Base-by-base conservation (phyloP, 2,113 vertebrate genomes). In the Cyphomyrus plagiostoma region DNA sequence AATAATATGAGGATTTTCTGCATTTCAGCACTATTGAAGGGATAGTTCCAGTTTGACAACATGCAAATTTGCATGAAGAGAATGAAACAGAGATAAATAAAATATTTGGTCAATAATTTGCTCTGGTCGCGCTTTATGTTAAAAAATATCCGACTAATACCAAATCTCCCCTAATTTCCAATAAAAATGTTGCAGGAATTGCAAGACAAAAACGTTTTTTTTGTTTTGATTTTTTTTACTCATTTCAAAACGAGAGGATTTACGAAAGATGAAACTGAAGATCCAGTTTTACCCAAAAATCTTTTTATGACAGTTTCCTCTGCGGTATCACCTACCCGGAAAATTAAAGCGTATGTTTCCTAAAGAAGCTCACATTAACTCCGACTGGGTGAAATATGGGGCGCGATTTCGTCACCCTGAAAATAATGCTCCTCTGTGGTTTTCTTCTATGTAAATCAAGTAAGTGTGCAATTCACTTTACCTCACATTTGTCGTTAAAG, bases 361-460 rank as follows among this genome's bases (percentile, higher is more conserved):
- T 82, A 23, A 82, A 89, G 90, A 91, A 90, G 91, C 39, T 46
- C 39, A 26, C 88, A 91, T 89, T 89, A 86, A 89, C 77, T 8
- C 1, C 6, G 15, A 2, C 35, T 45, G 7, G 52, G 23, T 84
- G 19, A 17, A 80, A 92, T 88, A 96, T 96, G 96, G 93, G 92
- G 89, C 84, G 88, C 53, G 52, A 62, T 52, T 46, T 13, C 88
- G 89, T 86, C 93, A 94, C 93, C 91, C 91, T 85, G 74, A 89
- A 93, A 91, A 91, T 89, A 5, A 89, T 93, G 58, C n/a, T 93
- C 11, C 58, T 95, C 90, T 94, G 89, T 62, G 89, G 82, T 50
- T 90, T 95, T 6, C 92, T 96, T 89, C 53, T 95, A 17, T 93
- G 87, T 90, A 89, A 90, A n/a, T 90, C 94, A 91, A 94, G 95